Evolutionary conservation across 2,888 invertebrate species (phyloP).

Genomic region (Phyllotreta striolata): DNA sequence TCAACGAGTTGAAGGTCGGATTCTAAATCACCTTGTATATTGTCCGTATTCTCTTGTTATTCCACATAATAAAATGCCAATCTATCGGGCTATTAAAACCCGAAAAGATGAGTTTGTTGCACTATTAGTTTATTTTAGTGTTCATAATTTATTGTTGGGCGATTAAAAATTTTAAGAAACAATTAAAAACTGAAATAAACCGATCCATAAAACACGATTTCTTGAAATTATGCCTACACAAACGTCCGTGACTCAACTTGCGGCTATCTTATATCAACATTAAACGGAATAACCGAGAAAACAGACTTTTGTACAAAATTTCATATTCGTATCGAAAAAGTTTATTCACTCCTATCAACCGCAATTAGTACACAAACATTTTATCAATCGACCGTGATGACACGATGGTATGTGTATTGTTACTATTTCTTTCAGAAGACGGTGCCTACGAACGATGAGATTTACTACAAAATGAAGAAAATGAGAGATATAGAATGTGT

Average conservation of each 20-base stretch:
- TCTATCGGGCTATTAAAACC: no score
- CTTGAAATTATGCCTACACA: not conserved
- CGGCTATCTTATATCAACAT: conserved; percentile 7
- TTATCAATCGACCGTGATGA: conserved; percentile 1
- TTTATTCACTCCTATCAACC: conserved; percentile 1
- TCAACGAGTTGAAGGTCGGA: no score
- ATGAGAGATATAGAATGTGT: conserved; percentile 50
- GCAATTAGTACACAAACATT: conserved; percentile 2
- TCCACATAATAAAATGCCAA: no score
- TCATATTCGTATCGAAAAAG: no score
- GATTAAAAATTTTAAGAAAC: no score
- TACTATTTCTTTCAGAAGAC: conserved; percentile 24
- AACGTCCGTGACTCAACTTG: conserved; percentile 1
- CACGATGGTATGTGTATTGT: conserved; percentile 5
- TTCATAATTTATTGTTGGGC: no score
- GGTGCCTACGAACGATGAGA: conserved; percentile 22
- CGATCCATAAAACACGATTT: conserved; percentile 2
- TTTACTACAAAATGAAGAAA: conserved; percentile 40
- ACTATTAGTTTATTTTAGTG: no score
- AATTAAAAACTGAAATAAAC: not conserved
- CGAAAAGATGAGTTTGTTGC: no score
- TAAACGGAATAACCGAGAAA: not conserved
- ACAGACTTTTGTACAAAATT: no score
- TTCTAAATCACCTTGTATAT: no score
- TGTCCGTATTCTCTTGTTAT: no score